Evolutionary conservation across 2,797 vertebrate species (phyloP).

Genomic region (Pantherophis vulpinus): DNA sequence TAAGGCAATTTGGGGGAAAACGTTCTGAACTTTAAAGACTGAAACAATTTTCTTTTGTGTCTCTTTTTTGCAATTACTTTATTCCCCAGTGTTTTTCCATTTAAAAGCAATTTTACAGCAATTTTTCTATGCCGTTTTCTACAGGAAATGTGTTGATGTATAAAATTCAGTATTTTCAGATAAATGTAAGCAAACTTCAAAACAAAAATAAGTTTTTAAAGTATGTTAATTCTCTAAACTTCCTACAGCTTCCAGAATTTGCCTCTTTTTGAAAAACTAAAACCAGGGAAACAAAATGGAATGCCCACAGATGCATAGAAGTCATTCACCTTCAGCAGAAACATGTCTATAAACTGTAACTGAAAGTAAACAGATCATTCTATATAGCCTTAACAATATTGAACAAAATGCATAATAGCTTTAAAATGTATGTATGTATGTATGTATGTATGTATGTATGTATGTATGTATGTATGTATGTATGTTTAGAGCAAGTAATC

Average conservation of each 20-base stretch:
- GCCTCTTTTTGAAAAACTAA: not conserved
- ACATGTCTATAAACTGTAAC: constrained; percentile 30
- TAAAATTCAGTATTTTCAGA: constrained; percentile 27
- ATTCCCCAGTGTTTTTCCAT: constrained; percentile 36
- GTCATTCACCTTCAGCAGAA: constrained; percentile 28
- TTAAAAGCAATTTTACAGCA: constrained; percentile 38
- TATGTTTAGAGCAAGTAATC: constrained; percentile 61
- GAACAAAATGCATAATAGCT: constrained; percentile 59
- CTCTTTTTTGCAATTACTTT: constrained; percentile 32
- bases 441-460: constrained; percentile 61
- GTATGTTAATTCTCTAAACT: constrained; percentile 23
- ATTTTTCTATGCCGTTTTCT: constrained; percentile 32
- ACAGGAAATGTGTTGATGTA: constrained; percentile 23
- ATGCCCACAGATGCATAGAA: not conserved
- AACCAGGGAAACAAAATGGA: not conserved
- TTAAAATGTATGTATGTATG: constrained; percentile 69
- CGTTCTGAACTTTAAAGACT: constrained; percentile 23
- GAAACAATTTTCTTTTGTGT: constrained; percentile 44
- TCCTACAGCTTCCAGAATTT: constrained; percentile 8
- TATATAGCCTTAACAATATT: constrained; percentile 59
- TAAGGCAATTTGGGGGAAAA: constrained; percentile 14
- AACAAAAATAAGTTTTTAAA: constrained; percentile 33
- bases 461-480: constrained; percentile 49
- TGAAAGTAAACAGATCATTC: constrained; percentile 56
- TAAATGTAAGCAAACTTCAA: constrained; percentile 34